A percentile compares a stretch with the other conserved stretches of the same genome.
Conservation (phyloP, 2,888 invertebrate species). For the Synanthedon vespiformis region DNA sequence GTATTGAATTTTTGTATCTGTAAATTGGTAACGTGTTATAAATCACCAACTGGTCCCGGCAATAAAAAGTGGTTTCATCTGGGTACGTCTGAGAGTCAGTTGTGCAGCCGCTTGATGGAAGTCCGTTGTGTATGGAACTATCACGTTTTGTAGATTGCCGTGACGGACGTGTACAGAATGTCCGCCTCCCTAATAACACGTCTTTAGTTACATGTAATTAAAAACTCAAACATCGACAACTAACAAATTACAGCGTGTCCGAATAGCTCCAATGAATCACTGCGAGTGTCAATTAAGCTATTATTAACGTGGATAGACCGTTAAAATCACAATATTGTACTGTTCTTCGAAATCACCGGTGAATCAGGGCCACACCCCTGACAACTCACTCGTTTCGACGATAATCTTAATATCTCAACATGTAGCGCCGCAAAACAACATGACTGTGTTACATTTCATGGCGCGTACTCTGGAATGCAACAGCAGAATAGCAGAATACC, state of each 20-base stretch:
- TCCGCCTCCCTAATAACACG: conserved; percentile 54
- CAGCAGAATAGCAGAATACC: conserved; percentile 7
- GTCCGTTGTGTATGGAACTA: conserved; percentile 15
- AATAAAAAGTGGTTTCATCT: conserved; percentile 18
- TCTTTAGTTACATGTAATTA: conserved; percentile 64
- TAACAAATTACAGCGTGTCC: conserved; percentile 47
- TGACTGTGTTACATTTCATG: conserved; percentile 18
- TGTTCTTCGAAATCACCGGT: conserved; percentile 42
- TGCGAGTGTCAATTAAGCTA: conserved; percentile 52
- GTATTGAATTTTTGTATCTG: conserved; percentile 9
- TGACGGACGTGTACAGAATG: conserved; percentile 41
- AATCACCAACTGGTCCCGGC: conserved; percentile 20
- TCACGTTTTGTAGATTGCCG: conserved; percentile 31
- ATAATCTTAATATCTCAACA: conserved; percentile 51
- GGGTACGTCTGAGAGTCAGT: conserved; percentile 30
- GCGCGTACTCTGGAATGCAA: background rate
- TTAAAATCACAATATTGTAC: conserved; percentile 42
- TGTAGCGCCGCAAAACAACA: conserved; percentile 43
- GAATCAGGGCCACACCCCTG: conserved; percentile 55
- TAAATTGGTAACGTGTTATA: conserved; percentile 23
- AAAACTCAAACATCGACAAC: conserved; percentile 64
- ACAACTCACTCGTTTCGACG: conserved; percentile 41
- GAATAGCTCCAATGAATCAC: conserved; percentile 48
- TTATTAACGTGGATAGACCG: conserved; percentile 43
- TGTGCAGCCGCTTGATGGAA: conserved; percentile 8